Evolutionary conservation across 2,113 vertebrate species (phyloP).

Genomic region (Pogonocichla stellata): DNA sequence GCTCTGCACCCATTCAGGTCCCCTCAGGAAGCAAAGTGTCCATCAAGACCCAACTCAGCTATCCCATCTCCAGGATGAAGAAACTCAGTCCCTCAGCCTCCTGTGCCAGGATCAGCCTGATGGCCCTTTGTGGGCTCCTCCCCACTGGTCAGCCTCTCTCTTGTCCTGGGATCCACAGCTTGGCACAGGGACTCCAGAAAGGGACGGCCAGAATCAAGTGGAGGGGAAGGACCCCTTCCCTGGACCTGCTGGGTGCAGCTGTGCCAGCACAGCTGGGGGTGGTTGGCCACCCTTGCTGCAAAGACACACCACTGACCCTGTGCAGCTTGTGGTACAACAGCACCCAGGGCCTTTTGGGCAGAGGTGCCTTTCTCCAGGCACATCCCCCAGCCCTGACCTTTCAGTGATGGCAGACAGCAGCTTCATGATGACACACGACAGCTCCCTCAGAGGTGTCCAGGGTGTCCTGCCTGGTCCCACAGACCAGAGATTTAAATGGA

Average conservation of each 20-base stretch:
- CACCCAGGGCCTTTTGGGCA: background rate
- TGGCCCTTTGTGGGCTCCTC: background rate
- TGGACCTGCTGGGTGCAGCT: background rate
- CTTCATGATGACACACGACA: background rate
- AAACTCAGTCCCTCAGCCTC: background rate
- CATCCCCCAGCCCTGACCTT: background rate
- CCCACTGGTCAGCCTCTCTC: background rate
- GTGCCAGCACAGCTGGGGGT: background rate
- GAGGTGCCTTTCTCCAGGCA: background rate
- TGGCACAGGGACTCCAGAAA: background rate
- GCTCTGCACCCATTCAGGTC: background rate
- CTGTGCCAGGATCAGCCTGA: background rate
- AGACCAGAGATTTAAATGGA: background rate
- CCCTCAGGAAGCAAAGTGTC: background rate
- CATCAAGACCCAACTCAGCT: background rate
- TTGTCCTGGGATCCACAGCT: background rate
- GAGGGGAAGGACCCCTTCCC: background rate
- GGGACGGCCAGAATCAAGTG: background rate
- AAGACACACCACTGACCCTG: rapidly evolving
- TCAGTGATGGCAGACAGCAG: background rate
- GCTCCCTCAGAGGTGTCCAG: background rate
- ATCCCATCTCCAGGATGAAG: background rate
- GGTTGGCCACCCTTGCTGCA: background rate
- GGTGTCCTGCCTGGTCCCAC: background rate
- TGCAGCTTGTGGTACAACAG: background rate